Evolutionary conservation across 2,797 vertebrate genomes (phyloP), one percentile per base, ranked within the genome.

Genomic region (Parotocinclus haroldoi): DNA sequence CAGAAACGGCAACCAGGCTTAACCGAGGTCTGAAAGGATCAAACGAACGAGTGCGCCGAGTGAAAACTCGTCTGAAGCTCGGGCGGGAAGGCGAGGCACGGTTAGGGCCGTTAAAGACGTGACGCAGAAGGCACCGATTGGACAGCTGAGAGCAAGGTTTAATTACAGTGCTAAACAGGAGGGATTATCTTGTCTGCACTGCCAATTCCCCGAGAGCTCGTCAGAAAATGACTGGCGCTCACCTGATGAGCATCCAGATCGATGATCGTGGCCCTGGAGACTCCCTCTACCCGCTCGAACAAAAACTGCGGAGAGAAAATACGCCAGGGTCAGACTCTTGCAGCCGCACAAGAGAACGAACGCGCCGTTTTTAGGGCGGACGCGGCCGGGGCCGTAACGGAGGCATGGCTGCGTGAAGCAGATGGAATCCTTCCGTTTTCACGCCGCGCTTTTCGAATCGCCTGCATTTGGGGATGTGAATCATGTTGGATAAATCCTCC

Each of bases 171-270:
- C 27, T 59, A 72, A 74, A 72, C 66, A 58, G 50, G 51, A 60
- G 60, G 40, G 53, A 78, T 79, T 72, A 70, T 79, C 71, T 71
- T 52, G 48, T 76, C 81, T 60, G 72, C 50, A 53, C 59, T 27
- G 18, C 79, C 49, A 62, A 67, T 73, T 77, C 19, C 54, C 68
- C 62, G 55, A 68, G 57, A 69, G 52, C 6, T 17, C 9, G 39
- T 58, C 69, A 64, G 54, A 70, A 72, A 74, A 67, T 56, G 63
- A 68, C 49, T 39, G 52, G 4, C 52, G 74, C 90, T 92, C 82
- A 98, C 95, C 94, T 98, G 96, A 85, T 98, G 95, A 80, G 94
- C 95, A 61, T 98, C 95, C 58, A 98, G 87, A 80, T 98, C 95
- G 36, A 98, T 93, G 81, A 98, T 96, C 54, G 92, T 94, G 27